phyloP scores from a whole-genome alignment of 2,888 invertebrate genomes.

The Anarsia innoxiella region DNA sequence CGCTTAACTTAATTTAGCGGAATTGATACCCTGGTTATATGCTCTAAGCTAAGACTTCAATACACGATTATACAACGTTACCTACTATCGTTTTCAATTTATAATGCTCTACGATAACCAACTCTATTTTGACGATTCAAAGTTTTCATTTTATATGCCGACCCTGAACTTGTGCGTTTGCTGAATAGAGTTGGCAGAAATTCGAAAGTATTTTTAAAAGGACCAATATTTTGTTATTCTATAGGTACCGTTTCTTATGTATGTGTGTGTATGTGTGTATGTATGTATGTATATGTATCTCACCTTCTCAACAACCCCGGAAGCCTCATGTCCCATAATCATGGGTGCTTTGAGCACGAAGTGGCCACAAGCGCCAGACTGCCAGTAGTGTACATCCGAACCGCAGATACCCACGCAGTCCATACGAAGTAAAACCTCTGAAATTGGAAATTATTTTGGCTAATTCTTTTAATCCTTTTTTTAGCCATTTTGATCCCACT shows the following conservation, averaged over 20 bases:
- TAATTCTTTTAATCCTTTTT: not conserved
- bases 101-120: too few species aligned
- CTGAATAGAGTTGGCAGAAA: too few species aligned
- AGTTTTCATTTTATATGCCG: too few species aligned
- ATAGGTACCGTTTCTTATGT: not conserved
- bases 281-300: not conserved
- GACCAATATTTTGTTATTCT: too few species aligned
- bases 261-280: not conserved
- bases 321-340: conserved; percentile 94
- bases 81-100: too few species aligned
- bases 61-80: too few species aligned
- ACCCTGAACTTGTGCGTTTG: too few species aligned
- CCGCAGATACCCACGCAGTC: conserved; percentile 96
- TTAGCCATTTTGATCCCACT: not conserved
- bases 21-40: too few species aligned
- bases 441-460: conserved; percentile 11
- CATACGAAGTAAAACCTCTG: conserved; percentile 90
- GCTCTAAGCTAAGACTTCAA: too few species aligned
- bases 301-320: conserved; percentile 83
- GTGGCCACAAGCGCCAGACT: conserved; percentile 86
- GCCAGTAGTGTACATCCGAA: conserved; percentile 92
- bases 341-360: conserved; percentile 88
- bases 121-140: too few species aligned
- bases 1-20: too few species aligned
- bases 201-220: too few species aligned